Conservation (phyloP, 2,113 vertebrate species). For the Corythoichthys intestinalis region DNA sequence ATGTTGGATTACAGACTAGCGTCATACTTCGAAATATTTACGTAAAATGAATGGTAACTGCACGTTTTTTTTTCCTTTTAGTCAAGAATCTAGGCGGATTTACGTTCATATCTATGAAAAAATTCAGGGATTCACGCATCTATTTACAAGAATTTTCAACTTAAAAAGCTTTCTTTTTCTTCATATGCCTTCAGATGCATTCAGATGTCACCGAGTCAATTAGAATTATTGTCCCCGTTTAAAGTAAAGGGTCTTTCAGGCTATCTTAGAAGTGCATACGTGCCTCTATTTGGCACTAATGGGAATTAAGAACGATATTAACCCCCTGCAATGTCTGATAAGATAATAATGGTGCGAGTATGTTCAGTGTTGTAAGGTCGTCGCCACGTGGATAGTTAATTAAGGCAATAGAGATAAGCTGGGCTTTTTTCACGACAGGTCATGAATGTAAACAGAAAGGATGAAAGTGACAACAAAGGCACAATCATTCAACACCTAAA, state of each 20-base stretch:
- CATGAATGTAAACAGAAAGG: constrained; percentile 10
- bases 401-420: constrained; percentile 50
- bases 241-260: constrained; percentile 20
- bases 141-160: too few species aligned
- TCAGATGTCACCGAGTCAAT: constrained; percentile 16
- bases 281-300: constrained; percentile 33
- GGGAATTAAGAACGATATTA: constrained; percentile 45
- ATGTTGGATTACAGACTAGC: too few species aligned
- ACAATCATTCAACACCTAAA: background rate
- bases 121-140: too few species aligned
- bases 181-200: background rate
- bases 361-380: constrained; percentile 47
- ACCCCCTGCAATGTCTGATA: constrained; percentile 39
- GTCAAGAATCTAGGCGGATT: too few species aligned
- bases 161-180: background rate
- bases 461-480: constrained; percentile 4
- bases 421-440: constrained; percentile 29
- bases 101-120: too few species aligned
- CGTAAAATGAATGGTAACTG: too few species aligned
- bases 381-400: constrained; percentile 46
- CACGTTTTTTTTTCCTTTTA: too few species aligned
- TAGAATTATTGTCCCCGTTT: constrained; percentile 4
- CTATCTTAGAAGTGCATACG: constrained; percentile 21
- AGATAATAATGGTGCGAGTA: constrained; percentile 40
- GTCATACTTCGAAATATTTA: too few species aligned